phyloP scores from a whole-genome alignment of 1,140 invertebrate species.

The Macrostomum lignano region DNA sequence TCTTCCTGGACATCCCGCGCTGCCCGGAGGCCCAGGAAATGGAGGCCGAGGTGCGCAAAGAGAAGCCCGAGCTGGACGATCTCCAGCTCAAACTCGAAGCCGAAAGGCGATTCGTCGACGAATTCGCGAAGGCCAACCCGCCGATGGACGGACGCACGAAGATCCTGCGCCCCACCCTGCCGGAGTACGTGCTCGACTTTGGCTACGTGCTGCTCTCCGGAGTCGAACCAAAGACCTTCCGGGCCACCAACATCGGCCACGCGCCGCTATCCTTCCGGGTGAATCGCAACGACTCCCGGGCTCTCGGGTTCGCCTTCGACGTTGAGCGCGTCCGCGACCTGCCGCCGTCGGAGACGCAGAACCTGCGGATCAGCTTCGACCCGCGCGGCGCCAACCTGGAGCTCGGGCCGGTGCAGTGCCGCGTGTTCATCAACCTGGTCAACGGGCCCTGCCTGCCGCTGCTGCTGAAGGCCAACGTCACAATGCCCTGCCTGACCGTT shows the following conservation, averaged over 20 bases:
- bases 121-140: neutral
- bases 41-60: no score
- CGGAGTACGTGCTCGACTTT: constrained; percentile 26
- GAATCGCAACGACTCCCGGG: constrained; percentile 14
- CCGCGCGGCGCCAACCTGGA: constrained; percentile 25
- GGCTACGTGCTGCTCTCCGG: constrained; percentile 25
- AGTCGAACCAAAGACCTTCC: constrained; percentile 19
- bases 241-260: constrained; percentile 22
- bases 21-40: no score
- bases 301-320: constrained; percentile 21
- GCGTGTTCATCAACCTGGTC: constrained; percentile 22
- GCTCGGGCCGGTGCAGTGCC: constrained; percentile 18
- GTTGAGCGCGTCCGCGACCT: constrained; percentile 19
- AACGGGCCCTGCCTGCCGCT: constrained; percentile 20
- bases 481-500: constrained; percentile 26
- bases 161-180: constrained; percentile 14
- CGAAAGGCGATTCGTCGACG: neutral
- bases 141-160: neutral
- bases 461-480: constrained; percentile 20
- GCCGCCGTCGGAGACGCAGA: constrained; percentile 23
- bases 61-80: neutral
- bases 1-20: no score
- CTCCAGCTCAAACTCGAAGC: constrained; percentile 1
- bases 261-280: constrained; percentile 21
- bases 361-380: constrained; percentile 26